Evolutionary conservation across 2,113 vertebrate species (phyloP).

Genomic region (Nesogale talazaci): DNA sequence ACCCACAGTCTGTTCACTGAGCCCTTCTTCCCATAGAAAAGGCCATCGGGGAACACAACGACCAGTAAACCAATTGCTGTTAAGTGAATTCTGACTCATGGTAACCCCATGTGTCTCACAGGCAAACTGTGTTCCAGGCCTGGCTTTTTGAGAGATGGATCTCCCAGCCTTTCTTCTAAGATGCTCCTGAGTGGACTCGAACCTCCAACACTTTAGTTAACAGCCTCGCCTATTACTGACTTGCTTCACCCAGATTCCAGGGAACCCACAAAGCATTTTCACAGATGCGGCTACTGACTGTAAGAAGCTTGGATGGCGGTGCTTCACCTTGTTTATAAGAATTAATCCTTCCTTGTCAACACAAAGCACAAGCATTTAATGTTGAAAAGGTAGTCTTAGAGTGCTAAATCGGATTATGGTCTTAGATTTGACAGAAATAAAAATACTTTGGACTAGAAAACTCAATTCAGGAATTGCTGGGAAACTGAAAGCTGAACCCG

Average conservation of each 20-base stretch:
- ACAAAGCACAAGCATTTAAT: neutral
- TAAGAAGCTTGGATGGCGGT: neutral
- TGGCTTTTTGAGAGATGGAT: neutral
- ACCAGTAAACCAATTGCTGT: neutral
- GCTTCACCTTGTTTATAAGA: neutral
- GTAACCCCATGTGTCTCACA: neutral
- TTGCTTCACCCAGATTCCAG: neutral
- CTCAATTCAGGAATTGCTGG: constrained; percentile 5
- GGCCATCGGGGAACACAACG: neutral
- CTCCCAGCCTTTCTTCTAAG: neutral
- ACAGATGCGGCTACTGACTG: accelerated
- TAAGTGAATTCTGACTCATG: neutral
- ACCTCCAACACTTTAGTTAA: neutral
- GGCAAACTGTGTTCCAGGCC: neutral
- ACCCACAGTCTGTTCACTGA: neutral
- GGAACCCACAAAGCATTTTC: accelerated
- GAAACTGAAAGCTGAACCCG: constrained; percentile 44
- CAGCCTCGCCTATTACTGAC: neutral
- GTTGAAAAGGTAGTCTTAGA: neutral
- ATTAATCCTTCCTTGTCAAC: neutral
- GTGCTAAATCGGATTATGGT: neutral
- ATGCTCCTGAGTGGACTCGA: neutral
- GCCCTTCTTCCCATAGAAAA: neutral
- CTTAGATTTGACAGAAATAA: neutral
- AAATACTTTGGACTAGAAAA: constrained; percentile 36